Base-by-base conservation (phyloP, 2,113 vertebrate species). In the Axis porcinus region DNA sequence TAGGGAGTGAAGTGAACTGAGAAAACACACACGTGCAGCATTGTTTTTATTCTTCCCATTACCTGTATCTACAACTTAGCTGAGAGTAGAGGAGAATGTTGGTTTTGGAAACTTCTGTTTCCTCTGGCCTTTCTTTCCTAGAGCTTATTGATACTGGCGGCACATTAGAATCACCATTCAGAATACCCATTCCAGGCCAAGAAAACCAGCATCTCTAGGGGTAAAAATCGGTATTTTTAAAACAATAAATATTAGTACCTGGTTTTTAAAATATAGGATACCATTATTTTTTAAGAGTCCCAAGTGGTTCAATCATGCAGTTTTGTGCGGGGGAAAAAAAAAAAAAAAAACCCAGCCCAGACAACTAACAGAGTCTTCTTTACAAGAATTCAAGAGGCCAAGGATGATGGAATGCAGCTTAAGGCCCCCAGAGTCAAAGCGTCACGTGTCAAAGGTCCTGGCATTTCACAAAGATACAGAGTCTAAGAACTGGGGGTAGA, bases 211-310 rank as follows among this genome's bases (percentile, higher is more conserved):
- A 84, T 2, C 27, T 86, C 86, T 7, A 95, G 5, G 8, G 15
- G 8, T 81, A 3, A 87, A 97, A 74, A 95, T 33, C 3, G 43
- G 12, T 82, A 93, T 30, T 94, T 55, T 62, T 81, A 94, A 89
- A 95, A 94, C 21, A 92, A n/a, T 33, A 95, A 79, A 85, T 33
- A 83, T 7, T 6, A 16, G 25, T 12, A 67, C 14, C 76, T 82
- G 47, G 23, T 64, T 81, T 94, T 94, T 96, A 85, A 97, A 93
- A 94, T 86, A 78, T 10, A 55, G 25, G 25, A 47, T 21, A 94
- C 6, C 36, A 83, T 33, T 57, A 27, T n/a, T 92, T 83, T 79
- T 15, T 70, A 91, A 94, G 47, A 81, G 52, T 6, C 45, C 28
- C 40, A 47, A 0, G 28, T 74, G 40, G 76, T 62, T 96, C 45